Percentiles rank a stretch among this genome's conserved stretches.
Evolutionary conservation across 2,888 invertebrate species (phyloP).

Genomic region (Unio delphinus): DNA sequence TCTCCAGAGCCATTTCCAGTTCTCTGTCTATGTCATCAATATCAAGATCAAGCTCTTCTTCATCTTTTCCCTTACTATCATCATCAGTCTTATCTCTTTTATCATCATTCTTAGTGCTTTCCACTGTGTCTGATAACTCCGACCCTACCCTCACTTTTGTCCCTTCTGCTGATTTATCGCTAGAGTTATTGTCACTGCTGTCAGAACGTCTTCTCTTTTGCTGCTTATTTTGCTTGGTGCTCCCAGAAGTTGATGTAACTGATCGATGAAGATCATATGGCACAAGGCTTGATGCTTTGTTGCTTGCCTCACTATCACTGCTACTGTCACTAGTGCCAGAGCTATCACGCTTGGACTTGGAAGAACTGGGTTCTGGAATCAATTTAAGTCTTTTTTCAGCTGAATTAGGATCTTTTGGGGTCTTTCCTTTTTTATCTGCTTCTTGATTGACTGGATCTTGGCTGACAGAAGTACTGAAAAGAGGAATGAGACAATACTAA

Average conservation of each 20-base stretch:
- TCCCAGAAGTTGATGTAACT: too few species aligned
- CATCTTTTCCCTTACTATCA: slow-evolving; percentile 5
- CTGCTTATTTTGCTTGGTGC: too few species aligned
- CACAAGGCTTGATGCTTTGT: slow-evolving; percentile 5
- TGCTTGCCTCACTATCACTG: slow-evolving; percentile 36
- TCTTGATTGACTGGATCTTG: not conserved
- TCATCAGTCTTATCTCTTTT: too few species aligned
- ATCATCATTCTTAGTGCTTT: too few species aligned
- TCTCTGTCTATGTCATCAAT: slow-evolving; percentile 67
- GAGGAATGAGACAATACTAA: too few species aligned
- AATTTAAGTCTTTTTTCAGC: too few species aligned
- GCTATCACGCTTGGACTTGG: slow-evolving; percentile 6
- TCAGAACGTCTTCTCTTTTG: slow-evolving; percentile 5
- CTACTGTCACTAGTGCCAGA: slow-evolving; percentile 38
- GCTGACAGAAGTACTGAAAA: too few species aligned
- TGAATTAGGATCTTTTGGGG: not conserved
- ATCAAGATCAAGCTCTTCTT: slow-evolving; percentile 56
- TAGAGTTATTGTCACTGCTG: slow-evolving; percentile 17
- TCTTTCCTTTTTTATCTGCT: slow-evolving; percentile 1
- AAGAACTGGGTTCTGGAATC: not conserved
- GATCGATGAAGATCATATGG: too few species aligned
- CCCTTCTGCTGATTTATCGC: slow-evolving; percentile 13
- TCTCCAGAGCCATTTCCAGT: slow-evolving; percentile 64
- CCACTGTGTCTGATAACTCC: too few species aligned
- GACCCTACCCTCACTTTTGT: not conserved